Base-by-base conservation (phyloP, 2,113 vertebrate genomes). In the Carassius carassius region DNA sequence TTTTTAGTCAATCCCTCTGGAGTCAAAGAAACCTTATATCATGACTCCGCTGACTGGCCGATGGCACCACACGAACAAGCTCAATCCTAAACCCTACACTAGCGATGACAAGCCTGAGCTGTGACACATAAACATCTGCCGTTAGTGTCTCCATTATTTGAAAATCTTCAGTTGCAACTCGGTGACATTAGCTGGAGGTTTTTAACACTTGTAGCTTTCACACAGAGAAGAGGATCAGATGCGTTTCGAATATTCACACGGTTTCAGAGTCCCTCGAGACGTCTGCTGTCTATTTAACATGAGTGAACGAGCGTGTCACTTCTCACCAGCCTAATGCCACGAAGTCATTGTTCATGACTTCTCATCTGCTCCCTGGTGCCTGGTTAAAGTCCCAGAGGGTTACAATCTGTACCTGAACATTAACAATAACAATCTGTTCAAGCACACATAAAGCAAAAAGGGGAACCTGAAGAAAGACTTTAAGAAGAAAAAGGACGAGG, bases 381-480 rank as follows among this genome's bases (percentile, higher is more conserved):
- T 67, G 44, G 16, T 44, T 41, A 51, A 19, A 69, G 5, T 69
- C 62, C 62, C 63, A 49, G 14, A 51, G 79, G 63, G 79, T 51
- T 69, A 67, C 62, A 81, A 32, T 51, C 62, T 81, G 62, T 69
- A 81, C 62, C 77, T 78, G 60, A 81, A 88, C 79, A 81, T 69
- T 84, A 54, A 84, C 88, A 87, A 86, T 87, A 89, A 82, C 84
- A 88, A 81, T 81, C 56, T 81, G 76, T 65, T 72, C 79, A 49
- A 69, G 58, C 81, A 44, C 87, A 90, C 90, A 89, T 32, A 12
- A 14, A 80, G 79, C 62, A 84, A 78, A 84, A 80, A 87, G 19
- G 78, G 86, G 72, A 87, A 90, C 19, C 74, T 23, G 11, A 11
- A 65, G 78, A 84, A 83, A 87, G 82, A 86, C 86, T 86, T 51